A percentile compares a stretch with the other conserved stretches of the same genome.
These are phyloP conservation scores for Suricata suricatta DNA, from an alignment of 2,113 vertebrate species.

Conservation along the genomic window DNA sequence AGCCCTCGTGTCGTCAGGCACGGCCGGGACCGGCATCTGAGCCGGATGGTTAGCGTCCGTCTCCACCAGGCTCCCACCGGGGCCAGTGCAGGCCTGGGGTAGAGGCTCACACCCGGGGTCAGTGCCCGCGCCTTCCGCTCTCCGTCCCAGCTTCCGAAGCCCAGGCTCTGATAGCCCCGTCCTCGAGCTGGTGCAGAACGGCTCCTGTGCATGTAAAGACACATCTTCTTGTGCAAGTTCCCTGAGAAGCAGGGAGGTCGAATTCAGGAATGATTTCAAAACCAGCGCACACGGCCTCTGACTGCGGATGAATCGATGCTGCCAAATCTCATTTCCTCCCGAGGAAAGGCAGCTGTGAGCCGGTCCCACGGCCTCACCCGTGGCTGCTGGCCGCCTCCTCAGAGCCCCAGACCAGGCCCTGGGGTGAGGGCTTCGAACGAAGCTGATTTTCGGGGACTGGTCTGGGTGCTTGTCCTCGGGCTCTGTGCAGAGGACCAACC, in stretches of 20 bases:
- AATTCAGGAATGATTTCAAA: neutral
- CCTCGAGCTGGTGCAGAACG: rapidly evolving
- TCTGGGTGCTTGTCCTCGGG: neutral
- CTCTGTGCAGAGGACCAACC: neutral
- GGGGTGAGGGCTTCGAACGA: neutral
- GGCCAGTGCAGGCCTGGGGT: no score
- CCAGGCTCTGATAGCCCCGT: rapidly evolving
- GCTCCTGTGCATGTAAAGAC: neutral
- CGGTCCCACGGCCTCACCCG: neutral
- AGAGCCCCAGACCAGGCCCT: conserved; percentile 7
- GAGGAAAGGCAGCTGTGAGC: neutral
- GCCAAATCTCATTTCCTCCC: neutral
- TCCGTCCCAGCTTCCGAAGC: rapidly evolving
- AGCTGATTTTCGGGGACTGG: neutral
- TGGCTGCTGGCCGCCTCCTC: neutral
- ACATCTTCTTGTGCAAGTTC: rapidly evolving
- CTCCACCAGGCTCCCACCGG: no score
- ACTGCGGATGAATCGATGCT: neutral
- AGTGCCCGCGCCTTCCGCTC: no score
- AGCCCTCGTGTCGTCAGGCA: rapidly evolving
- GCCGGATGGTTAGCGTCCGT: rapidly evolving
- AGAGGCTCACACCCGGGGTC: no score
- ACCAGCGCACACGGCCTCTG: neutral
- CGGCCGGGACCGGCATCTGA: rapidly evolving
- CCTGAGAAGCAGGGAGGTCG: neutral